phyloP scores from a whole-genome alignment of 2,797 vertebrate species.

The Vireo griseus region DNA sequence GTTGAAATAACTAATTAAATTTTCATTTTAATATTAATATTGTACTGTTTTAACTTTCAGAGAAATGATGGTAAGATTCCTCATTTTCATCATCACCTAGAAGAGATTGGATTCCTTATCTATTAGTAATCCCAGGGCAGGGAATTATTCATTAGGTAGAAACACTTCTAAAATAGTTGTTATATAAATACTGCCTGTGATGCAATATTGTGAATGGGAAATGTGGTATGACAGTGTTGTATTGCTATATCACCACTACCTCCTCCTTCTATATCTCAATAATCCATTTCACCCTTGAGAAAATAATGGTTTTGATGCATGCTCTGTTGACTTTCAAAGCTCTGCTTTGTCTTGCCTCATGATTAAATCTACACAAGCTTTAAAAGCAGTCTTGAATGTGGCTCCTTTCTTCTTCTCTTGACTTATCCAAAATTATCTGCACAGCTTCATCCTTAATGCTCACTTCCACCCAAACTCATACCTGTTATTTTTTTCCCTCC shows the following conservation, averaged over 20 bases:
- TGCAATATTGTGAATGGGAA: background rate
- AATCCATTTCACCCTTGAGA: background rate
- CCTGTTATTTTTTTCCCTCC: background rate
- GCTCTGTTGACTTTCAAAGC: background rate
- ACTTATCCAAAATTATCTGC: background rate
- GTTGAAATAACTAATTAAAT: background rate
- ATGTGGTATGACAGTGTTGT: background rate
- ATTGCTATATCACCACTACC: background rate
- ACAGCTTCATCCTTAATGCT: background rate
- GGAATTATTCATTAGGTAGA: background rate
- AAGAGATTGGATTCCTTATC: background rate
- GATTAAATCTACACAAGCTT: background rate
- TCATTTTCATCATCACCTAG: background rate
- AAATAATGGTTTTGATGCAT: background rate
- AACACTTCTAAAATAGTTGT: background rate
- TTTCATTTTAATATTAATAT: background rate
- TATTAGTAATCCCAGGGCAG: background rate
- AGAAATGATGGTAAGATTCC: background rate
- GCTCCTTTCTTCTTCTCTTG: background rate
- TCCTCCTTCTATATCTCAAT: background rate
- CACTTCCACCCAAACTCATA: background rate
- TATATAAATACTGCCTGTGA: background rate
- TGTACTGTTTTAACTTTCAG: conserved; percentile 24
- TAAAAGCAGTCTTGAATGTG: background rate
- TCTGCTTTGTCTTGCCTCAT: background rate